Evolutionary conservation across 2,888 invertebrate genomes (phyloP), one percentile per base, ranked within the genome.

Genomic region (Pachymerium ferrugineum): DNA sequence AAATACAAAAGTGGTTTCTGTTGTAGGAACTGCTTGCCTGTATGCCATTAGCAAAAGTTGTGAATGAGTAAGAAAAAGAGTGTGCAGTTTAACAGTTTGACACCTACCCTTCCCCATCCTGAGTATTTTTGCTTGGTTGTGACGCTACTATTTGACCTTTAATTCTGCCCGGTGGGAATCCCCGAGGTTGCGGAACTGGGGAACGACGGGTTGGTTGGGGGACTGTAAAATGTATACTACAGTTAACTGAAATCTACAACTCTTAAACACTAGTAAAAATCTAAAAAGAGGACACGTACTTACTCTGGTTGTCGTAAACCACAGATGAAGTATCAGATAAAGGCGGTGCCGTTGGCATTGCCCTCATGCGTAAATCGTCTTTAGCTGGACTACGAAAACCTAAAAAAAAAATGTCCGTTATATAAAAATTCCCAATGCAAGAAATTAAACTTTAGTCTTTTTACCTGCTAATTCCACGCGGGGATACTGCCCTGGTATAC

Each of bases 251-350:
- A 30, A 69, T 14, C 69, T 33, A 69, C 30, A n/a, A 12, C 69
- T 69, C 19, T 22, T 62, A 62, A 12, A n/a, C n/a, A n/a, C n/a
- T n/a, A n/a, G n/a, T n/a, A n/a, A 54, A 10, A 54, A 54, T 8
- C 12, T 16, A 54, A 38, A 54, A 72, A 54, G 3, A 6, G 6
- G 68, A 68, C 68, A 73, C 73, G 67, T 73, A 73, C 73, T 62
- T 73, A 68, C 73, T 73, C 73, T 73, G 73, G 38, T 62, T 73
- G 68, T 73, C 73, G 68, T 73, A 73, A 29, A 67, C 67, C 29
- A 68, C 73, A 30, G 68, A 73, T 22, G 73, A 73, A 33, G 67
- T 68, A 14, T 73, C 73, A 25, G 73, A 73, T 67, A 73, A 28
- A 68, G 73, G 73, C 31, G 73, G 73, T 19, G 73, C 73, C 19